Evolutionary conservation across 2,888 invertebrate genomes (phyloP).

Genomic region (Drosophila macrospina): DNA sequence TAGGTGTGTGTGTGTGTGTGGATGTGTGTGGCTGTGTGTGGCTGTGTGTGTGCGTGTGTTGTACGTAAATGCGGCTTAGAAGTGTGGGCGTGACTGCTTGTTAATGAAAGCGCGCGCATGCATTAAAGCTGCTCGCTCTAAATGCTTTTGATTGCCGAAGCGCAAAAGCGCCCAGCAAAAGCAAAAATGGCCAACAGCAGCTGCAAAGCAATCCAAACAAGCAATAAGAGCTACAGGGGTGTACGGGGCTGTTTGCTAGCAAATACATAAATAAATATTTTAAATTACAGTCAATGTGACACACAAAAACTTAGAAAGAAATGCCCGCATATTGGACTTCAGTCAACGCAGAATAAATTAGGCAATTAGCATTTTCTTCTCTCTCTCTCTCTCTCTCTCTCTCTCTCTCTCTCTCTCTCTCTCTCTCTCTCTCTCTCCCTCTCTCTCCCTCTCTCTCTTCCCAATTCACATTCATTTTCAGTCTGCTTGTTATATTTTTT

Average conservation of each 20-base stretch:
- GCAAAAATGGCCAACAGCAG: constrained; percentile 56
- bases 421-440: neutral
- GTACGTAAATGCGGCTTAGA: constrained; percentile 74
- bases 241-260: constrained; percentile 3
- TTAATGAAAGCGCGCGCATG: constrained; percentile 81
- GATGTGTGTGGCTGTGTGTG: constrained; percentile 17
- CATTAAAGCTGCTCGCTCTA: constrained; percentile 75
- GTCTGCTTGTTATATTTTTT: constrained; percentile 20
- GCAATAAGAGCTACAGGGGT: no score
- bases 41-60: constrained; percentile 33
- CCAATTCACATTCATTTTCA: constrained; percentile 1
- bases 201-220: constrained; percentile 27
- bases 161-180: constrained; percentile 69
- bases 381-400: neutral
- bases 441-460: neutral
- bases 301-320: constrained; percentile 36
- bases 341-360: constrained; percentile 64
- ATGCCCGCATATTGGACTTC: constrained; percentile 31
- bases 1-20: constrained; percentile 25
- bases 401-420: neutral
- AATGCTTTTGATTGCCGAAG: constrained; percentile 80
- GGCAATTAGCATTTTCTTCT: constrained; percentile 68
- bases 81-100: constrained; percentile 68
- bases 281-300: constrained; percentile 50
- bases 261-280: constrained; percentile 63